These are phyloP conservation scores for Andrena cerasifolii DNA, from an alignment of 1,140 invertebrate species.

Conservation along the genomic window DNA sequence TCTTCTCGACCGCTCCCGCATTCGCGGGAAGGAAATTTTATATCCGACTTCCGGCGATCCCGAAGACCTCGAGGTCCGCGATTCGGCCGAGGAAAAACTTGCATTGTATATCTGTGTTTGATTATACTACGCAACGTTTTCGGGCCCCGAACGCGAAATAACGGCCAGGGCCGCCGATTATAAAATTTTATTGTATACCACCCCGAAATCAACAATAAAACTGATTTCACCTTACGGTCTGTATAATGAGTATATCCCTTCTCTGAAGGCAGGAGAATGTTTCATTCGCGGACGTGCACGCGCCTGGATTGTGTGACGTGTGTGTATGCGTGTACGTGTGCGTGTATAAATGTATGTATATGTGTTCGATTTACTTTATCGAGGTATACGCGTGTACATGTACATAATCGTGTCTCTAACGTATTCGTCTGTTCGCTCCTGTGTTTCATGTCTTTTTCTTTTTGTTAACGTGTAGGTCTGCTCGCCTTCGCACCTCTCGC, in stretches of 20 bases:
- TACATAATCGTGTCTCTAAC: too few species aligned
- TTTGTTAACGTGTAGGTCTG: constrained; percentile 50
- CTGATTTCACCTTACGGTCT: constrained; percentile 72
- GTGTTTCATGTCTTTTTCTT: neutral
- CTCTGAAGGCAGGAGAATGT: constrained; percentile 68
- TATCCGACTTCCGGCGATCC: constrained; percentile 43
- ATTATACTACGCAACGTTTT: constrained; percentile 82
- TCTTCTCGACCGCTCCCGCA: neutral
- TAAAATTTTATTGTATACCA: constrained; percentile 81
- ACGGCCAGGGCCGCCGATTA: constrained; percentile 72
- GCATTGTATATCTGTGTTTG: constrained; percentile 77
- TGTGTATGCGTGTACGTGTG: constrained; percentile 7
- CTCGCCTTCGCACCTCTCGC: constrained; percentile 55
- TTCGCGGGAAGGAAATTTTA: neutral
- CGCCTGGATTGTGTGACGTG: constrained; percentile 4
- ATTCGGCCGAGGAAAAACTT: constrained; percentile 71
- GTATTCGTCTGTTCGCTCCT: constrained; percentile 10
- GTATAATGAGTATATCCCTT: constrained; percentile 59
- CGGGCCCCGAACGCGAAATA: constrained; percentile 69
- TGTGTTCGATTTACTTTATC: constrained; percentile 10
- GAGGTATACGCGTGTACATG: constrained; percentile 40
- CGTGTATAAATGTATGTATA: constrained; percentile 10
- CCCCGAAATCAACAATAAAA: constrained; percentile 79
- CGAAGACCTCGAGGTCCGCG: constrained; percentile 41
- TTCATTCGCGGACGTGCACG: constrained; percentile 32